Evolutionary conservation across 2,797 vertebrate species (phyloP).

Genomic region (Ctenochaetus hawaiiensis): DNA sequence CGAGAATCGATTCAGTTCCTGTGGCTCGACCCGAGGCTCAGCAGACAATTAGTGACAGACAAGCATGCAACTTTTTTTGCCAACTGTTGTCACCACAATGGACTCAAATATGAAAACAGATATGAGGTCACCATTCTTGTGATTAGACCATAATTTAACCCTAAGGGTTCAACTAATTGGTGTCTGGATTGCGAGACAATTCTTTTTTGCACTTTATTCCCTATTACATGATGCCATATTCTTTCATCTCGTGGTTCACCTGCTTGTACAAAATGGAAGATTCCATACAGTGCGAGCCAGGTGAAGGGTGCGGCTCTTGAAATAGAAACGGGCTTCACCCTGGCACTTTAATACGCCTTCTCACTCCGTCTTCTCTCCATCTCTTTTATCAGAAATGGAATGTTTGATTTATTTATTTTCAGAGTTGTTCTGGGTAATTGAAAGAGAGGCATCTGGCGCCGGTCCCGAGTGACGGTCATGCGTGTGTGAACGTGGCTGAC

Average conservation of each 20-base stretch:
- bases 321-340: conserved; percentile 41
- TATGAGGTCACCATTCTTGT: conserved; percentile 66
- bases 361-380: neutral
- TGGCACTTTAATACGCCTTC: conserved; percentile 11
- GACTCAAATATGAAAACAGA: conserved; percentile 67
- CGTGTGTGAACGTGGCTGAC: conserved; percentile 77
- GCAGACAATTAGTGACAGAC: conserved; percentile 57
- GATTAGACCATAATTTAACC: conserved; percentile 47
- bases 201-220: conserved; percentile 10
- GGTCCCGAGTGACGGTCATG: conserved; percentile 54
- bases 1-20: conserved; percentile 48
- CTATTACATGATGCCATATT: conserved; percentile 13
- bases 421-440: conserved; percentile 41
- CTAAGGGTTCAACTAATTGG: conserved; percentile 8
- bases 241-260: conserved; percentile 60
- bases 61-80: conserved; percentile 64
- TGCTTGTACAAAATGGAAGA: conserved; percentile 66
- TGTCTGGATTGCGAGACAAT: conserved; percentile 30
- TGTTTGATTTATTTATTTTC: conserved; percentile 56
- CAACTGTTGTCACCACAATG: conserved; percentile 62
- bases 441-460: conserved; percentile 52
- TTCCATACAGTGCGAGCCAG: conserved; percentile 52
- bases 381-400: conserved; percentile 32
- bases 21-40: conserved; percentile 20
- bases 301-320: conserved; percentile 64